Evolutionary conservation across 1,140 invertebrate genomes (phyloP).

Genomic region (Drosophila tropicalis): DNA sequence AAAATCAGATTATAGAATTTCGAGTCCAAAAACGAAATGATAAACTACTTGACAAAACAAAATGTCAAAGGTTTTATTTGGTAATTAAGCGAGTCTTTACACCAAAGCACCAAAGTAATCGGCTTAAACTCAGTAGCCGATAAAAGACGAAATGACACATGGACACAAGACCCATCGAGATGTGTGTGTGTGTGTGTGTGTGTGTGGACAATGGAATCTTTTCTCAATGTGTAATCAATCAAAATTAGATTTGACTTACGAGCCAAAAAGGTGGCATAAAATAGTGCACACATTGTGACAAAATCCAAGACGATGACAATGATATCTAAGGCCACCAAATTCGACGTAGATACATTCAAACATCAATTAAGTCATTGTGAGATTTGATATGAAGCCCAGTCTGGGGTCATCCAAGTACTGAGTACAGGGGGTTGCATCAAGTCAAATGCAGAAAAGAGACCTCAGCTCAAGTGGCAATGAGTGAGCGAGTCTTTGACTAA

Average conservation of each 20-base stretch:
- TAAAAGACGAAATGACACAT: background rate
- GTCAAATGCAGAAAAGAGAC: too few relatives aligned
- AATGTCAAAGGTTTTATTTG: conserved; percentile 52
- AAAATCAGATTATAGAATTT: too few relatives aligned
- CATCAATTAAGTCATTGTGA: conserved; percentile 5
- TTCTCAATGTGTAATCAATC: conserved; percentile 44
- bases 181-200: too few relatives aligned
- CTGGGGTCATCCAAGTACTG: too few relatives aligned
- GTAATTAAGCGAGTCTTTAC: conserved; percentile 33
- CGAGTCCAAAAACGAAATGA: too few relatives aligned
- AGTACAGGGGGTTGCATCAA: too few relatives aligned
- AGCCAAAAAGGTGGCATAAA: conserved; percentile 10
- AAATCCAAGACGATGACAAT: conserved; percentile 10
- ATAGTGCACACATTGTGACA: conserved; percentile 59
- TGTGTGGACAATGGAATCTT: conserved; percentile 22
- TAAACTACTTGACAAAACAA: background rate
- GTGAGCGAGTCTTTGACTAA: too few relatives aligned
- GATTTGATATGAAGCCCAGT: background rate
- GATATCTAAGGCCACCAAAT: background rate
- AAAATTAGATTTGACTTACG: conserved; percentile 59
- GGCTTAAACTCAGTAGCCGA: conserved; percentile 30
- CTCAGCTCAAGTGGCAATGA: too few relatives aligned
- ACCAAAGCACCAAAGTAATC: conserved; percentile 19
- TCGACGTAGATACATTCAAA: background rate
- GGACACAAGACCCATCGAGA: background rate